These are phyloP conservation scores for Tetramorium bicarinatum DNA, from an alignment of 2,888 invertebrate genomes.

Conservation along the genomic window DNA sequence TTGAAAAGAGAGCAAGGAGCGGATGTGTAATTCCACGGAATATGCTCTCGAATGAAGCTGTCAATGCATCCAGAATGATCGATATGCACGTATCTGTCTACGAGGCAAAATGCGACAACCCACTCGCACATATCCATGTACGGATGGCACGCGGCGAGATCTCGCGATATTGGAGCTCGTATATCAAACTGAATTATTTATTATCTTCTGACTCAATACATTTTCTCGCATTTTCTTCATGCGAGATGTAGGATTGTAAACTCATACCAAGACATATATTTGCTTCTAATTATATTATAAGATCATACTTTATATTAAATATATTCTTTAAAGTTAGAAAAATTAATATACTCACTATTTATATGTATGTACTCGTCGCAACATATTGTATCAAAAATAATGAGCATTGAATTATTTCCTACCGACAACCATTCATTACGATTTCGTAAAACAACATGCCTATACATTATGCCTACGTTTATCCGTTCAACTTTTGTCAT, in stretches of 20 bases:
- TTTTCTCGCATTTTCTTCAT: conserved; percentile 57
- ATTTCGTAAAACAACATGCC: conserved; percentile 27
- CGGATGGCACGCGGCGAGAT: conserved; percentile 53
- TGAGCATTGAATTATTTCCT: neutral
- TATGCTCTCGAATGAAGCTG: conserved; percentile 62
- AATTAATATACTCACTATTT: conserved; percentile 5
- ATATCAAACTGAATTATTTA: conserved; percentile 64
- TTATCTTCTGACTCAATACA: conserved; percentile 56
- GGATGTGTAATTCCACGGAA: conserved; percentile 50
- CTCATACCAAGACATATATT: neutral
- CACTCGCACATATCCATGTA: conserved; percentile 61
- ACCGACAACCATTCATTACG: neutral
- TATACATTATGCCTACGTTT: conserved; percentile 69
- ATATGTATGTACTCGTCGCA: too few species aligned
- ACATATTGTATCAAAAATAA: neutral
- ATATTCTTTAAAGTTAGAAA: conserved; percentile 10
- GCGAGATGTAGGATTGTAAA: conserved; percentile 19
- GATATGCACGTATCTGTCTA: conserved; percentile 57
- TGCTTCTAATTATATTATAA: conserved; percentile 11
- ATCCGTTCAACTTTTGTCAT: conserved; percentile 63
- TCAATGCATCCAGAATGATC: conserved; percentile 62
- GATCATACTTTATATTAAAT: too few species aligned
- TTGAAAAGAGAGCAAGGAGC: conserved; percentile 12
- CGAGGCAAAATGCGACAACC: conserved; percentile 57
- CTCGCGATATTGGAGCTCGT: conserved; percentile 58